Evolutionary conservation across 1,140 invertebrate species (phyloP), one percentile per base, ranked within the genome.

Genomic region (Cotesia glomerata): DNA sequence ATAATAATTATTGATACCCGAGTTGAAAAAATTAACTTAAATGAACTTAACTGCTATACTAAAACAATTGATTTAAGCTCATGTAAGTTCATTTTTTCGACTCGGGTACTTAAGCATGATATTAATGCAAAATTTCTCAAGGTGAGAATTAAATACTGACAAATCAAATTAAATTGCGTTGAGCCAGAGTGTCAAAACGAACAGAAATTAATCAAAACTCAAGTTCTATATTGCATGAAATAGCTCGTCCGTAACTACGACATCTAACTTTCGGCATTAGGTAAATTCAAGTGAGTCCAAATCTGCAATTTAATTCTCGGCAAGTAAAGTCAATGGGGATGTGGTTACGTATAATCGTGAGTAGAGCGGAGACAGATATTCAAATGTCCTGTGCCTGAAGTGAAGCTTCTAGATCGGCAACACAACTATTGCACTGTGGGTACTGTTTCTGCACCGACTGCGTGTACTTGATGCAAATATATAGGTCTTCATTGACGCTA

Each of bases 321-420:
- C 73, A 61, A 69, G 75, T 68, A 73, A 73, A 75, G 76, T 73
- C 75, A 76, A 74, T 74, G 75, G 69, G n/a, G 69, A 11, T 73
- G 75, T 59, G 75, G 75, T 75, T 77, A 74, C 75, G 75, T 77
- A 77, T 77, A 77, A 75, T 77, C 76, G 74, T 49, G 62, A 16
- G 26, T 26, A 26, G 26, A 71, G 49, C 26, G 52, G 66, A 73
- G 76, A 71, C 76, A 72, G 76, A 75, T 72, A 77, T 77, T 77
- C 76, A 72, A 77, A 77, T 77, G 71, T 67, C 65, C 73, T 63
- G 36, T 54, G 36, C 14, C 39, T 32, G 45, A 16, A 52, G 66
- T 16, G 70, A 52, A 52, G 71, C 54, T 51, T 65, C 39, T 64
- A 16, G 18, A 45, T 35, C 16, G 26, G 58, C 51, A 52, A 65